Percentiles rank a stretch among this genome's conserved stretches.
Evolutionary conservation across 1,140 invertebrate genomes (phyloP).

Genomic region (Scylla paramamosain): DNA sequence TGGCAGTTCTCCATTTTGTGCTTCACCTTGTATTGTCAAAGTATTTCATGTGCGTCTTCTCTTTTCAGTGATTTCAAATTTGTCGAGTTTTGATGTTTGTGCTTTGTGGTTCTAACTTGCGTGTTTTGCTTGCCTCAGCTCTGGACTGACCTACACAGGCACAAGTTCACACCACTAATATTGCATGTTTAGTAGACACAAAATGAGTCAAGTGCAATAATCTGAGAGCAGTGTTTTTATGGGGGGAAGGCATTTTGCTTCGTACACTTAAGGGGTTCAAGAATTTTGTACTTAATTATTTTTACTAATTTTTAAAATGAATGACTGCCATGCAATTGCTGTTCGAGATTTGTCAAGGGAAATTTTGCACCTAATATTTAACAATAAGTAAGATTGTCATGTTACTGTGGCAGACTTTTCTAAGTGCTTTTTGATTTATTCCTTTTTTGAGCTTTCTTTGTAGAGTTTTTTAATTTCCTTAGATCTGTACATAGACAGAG

Average conservation of each 20-base stretch:
- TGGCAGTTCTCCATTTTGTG: slow-evolving; percentile 1
- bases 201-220: slow-evolving; percentile 66
- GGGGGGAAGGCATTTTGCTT: slow-evolving; percentile 50
- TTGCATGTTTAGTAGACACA: slow-evolving; percentile 74
- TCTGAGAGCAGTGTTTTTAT: slow-evolving; percentile 48
- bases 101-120: slow-evolving; percentile 8
- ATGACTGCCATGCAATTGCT: slow-evolving; percentile 68
- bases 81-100: neutral
- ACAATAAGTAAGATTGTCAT: neutral
- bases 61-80: slow-evolving; percentile 16
- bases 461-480: slow-evolving; percentile 2
- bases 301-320: slow-evolving; percentile 24
- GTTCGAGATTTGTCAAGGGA: neutral
- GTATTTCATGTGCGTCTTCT: slow-evolving; percentile 8
- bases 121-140: slow-evolving; percentile 42
- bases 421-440: neutral
- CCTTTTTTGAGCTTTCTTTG: slow-evolving; percentile 49
- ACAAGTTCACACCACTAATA: slow-evolving; percentile 74
- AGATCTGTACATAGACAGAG: slow-evolving; percentile 15
- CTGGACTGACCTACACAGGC: slow-evolving; percentile 60
- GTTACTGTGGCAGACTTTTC: slow-evolving; percentile 4
- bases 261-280: slow-evolving; percentile 6
- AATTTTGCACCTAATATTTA: slow-evolving; percentile 37
- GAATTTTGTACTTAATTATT: slow-evolving; percentile 47
- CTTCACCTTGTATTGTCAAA: neutral